These are phyloP conservation scores for Dromococcyx pavoninus DNA, from an alignment of 2,797 vertebrate genomes.

Conservation along the genomic window DNA sequence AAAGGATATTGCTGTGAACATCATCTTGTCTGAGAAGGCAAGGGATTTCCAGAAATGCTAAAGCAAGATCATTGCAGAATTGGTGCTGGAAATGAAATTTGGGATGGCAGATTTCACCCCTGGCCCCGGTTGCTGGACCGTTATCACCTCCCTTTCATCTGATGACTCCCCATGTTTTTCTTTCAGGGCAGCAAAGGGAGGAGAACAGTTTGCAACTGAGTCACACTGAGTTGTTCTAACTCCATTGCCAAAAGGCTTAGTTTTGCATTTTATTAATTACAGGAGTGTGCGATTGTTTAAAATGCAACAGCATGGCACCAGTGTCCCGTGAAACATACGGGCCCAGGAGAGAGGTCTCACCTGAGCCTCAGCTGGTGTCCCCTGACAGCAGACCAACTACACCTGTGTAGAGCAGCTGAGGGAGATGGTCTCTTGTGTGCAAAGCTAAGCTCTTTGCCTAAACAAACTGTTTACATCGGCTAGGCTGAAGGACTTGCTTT, in stretches of 20 bases:
- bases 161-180: neutral
- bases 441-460: neutral
- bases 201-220: neutral
- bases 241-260: neutral
- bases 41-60: neutral
- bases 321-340: neutral
- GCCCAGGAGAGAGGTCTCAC: neutral
- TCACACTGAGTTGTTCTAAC: neutral
- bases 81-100: neutral
- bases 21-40: neutral
- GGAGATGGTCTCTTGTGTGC: neutral
- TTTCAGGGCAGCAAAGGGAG: neutral
- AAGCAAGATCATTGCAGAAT: neutral
- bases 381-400: neutral
- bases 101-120: neutral
- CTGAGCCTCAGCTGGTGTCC: neutral
- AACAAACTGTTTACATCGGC: neutral
- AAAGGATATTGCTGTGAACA: neutral
- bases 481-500: neutral
- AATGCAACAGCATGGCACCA: rapidly evolving
- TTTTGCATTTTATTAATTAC: neutral
- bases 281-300: neutral
- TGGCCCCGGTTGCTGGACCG: neutral
- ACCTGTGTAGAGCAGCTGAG: neutral
- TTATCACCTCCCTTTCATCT: neutral